Percentiles rank a stretch among this genome's conserved stretches.
These are phyloP conservation scores for Jordanella pulchra DNA, from an alignment of 2,797 vertebrate species.

Conservation along the genomic window DNA sequence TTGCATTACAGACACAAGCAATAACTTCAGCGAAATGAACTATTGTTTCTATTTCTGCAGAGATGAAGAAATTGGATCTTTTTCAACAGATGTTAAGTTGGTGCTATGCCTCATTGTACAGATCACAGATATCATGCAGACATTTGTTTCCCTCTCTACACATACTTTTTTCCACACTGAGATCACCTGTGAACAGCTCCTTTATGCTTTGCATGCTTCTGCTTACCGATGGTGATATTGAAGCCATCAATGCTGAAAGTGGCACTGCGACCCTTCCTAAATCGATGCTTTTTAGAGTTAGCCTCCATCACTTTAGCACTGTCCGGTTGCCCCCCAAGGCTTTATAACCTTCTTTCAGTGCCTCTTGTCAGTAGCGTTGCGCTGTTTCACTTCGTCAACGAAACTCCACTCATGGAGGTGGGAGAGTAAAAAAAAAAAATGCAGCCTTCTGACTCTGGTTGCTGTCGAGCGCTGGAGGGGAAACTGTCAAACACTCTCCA, in stretches of 20 bases:
- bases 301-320: constrained; percentile 82
- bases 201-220: constrained; percentile 22
- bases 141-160: constrained; percentile 24
- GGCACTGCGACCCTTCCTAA: constrained; percentile 93
- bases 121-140: not conserved
- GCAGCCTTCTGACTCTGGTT: constrained; percentile 49
- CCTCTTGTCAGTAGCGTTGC: constrained; percentile 43
- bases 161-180: constrained; percentile 22
- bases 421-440: constrained; percentile 22
- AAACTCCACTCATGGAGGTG: constrained; percentile 41
- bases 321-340: constrained; percentile 29
- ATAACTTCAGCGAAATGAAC: constrained; percentile 61
- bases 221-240: constrained; percentile 97
- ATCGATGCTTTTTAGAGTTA: constrained; percentile 88
- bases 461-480: constrained; percentile 26
- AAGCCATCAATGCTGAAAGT: constrained; percentile 97
- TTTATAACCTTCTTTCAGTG: constrained; percentile 40
- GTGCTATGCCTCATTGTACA: constrained; percentile 35
- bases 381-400: constrained; percentile 48
- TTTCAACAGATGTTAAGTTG: constrained; percentile 30
- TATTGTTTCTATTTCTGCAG: constrained; percentile 54
- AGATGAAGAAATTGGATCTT: constrained; percentile 47
- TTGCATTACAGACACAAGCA: constrained; percentile 40
- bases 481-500: constrained; percentile 58
- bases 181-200: constrained; percentile 37